Base-by-base conservation (phyloP, 2,797 vertebrate genomes). In the Kryptolebias ocellatus region DNA sequence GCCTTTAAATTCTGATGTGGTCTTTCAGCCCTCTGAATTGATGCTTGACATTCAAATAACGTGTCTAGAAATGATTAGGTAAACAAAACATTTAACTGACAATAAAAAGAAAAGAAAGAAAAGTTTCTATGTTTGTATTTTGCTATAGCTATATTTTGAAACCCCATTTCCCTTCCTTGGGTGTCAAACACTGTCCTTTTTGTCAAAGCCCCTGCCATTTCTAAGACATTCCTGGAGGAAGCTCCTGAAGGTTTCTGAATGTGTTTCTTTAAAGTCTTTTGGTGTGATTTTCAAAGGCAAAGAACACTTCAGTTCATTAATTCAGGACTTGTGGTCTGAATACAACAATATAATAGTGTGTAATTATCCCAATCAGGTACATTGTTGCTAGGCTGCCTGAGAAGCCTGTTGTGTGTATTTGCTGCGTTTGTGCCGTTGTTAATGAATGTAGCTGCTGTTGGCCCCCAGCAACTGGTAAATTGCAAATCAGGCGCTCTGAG, bases 361-460 rank as follows among this genome's bases (percentile, higher is more conserved):
- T 64, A 74, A 85, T 81, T 78, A 70, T 72, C 70, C 60, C 79
- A 78, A 81, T 80, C 76, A 61, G 80, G 64, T 70, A 0, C 44
- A 31, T 74, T 79, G 83, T 78, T 70, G 80, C 76, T 67, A 47
- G 55, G 80, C 66, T 69, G 54, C 72, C 49, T 44, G 34, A 80
- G 74, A 60, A 70, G 50, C 54, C 62, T 12, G 50, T 5, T 45
- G 39, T 61, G 70, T 68, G 67, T 80, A 3, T 71, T 14, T 42
- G 57, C 20, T 10, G 74, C 31, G 51, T 62, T 46, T 4, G 3
- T 0, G 51, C 34, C 37, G 52, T 3, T 70, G 64, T 67, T 73
- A 70, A 74, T 62, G 64, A 59, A 53, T 14, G 45, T 6, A 45
- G 50, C 80, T 62, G 71, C 60, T 20, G 63, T 61, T 56, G 63